These are phyloP conservation scores for Globicephala melas DNA, from an alignment of 2,113 vertebrate species.

Conservation along the genomic window DNA sequence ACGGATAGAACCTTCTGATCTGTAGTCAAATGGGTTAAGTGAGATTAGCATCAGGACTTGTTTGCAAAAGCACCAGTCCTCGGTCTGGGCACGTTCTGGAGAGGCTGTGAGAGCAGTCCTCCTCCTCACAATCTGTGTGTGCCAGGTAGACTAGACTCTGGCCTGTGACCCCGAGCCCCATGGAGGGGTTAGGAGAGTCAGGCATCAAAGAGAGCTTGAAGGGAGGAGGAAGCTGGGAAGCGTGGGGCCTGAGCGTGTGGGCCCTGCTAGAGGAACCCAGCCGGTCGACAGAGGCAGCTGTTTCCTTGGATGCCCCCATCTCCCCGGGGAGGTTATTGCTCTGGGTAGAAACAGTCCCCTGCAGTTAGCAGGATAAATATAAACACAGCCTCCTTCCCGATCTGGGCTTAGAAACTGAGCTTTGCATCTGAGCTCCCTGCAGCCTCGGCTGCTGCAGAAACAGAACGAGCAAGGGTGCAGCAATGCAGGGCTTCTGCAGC, in stretches of 20 bases:
- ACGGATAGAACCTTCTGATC: too few relatives aligned
- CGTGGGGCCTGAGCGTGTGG: background rate
- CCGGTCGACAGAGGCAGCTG: constrained; percentile 17
- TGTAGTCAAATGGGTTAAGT: too few relatives aligned
- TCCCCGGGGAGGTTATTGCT: constrained; percentile 26
- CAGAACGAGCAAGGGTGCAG: background rate
- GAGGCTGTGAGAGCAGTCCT: background rate
- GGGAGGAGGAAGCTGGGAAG: background rate
- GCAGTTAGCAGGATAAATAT: constrained; percentile 68
- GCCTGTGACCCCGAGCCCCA: background rate
- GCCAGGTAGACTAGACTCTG: background rate
- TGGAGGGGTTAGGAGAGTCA: background rate
- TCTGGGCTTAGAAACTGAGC: constrained; percentile 24
- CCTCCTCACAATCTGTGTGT: background rate
- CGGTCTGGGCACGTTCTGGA: background rate
- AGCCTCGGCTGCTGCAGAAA: background rate
- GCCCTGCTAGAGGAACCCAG: background rate
- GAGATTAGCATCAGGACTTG: background rate
- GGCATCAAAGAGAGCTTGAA: background rate
- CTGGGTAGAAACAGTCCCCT: constrained; percentile 62
- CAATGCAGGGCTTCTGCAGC: background rate
- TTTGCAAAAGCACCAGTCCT: background rate
- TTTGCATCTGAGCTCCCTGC: constrained; percentile 25
- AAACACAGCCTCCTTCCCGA: constrained; percentile 54
- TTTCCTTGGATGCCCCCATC: background rate